phyloP scores from a whole-genome alignment of 2,113 vertebrate species.

The human (Homo sapiens) region GRCh38 chr3:139435001-139435500 shows the following conservation, averaged over 20 bases:
- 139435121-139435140: too few species aligned
- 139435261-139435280: background rate
- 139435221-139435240: background rate
- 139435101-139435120: background rate
- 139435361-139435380: background rate
- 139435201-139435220: background rate
- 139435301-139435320: background rate
- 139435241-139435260: background rate
- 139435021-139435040: background rate
- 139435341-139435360: background rate
- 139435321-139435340: background rate
- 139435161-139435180: background rate
- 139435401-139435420: background rate
- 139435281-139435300: background rate
- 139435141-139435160: too few species aligned
- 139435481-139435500: background rate
- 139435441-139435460: background rate
- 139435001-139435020: background rate
- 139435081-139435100: background rate
- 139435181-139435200: background rate
- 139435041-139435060: background rate
- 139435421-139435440: background rate
- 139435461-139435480: background rate
- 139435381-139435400: background rate
- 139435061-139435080: background rate